Evolutionary conservation across 2,113 vertebrate genomes (phyloP), one percentile per base, ranked within the genome.

Genomic region (Aspidoscelis tigris): DNA sequence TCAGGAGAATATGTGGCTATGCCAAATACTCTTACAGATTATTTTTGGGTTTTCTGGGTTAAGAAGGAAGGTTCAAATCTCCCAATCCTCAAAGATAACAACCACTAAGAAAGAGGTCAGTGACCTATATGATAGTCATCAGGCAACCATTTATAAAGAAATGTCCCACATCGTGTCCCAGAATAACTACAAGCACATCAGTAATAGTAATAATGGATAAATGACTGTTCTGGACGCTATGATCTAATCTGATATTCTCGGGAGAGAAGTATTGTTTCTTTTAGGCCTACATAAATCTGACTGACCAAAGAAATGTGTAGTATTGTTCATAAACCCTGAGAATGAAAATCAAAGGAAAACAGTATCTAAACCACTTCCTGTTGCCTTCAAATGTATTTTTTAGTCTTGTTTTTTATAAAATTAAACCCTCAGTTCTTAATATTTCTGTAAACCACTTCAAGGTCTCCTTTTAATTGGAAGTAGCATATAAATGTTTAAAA

Each of bases 61-160:
- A 71, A 88, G 88, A 82, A 90, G 91, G 89, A 94, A 93, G 87
- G 83, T 92, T 91, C 87, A 92, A 92, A 92, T 91, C 86, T 88
- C 33, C 80, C 81, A 44, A 83, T 41, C 81, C 78, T 66, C 58
- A 83, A 79, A 89, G 24, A 47, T 43, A 88, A 66, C 0, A 0
- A 87, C 22, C 73, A 76, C 73, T 33, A 83, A 88, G 73, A 71
- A 90, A 75, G 88, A 89, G 88, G 47, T 43, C 85, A 91, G 86
- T 90, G 89, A 90, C 87, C 89, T 89, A 84, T 82, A 61, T 61
- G 58, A 18, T 61, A 61, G 58, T 16, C 58, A 61, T 61, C 58
- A 18, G 78, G 41, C 43, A 74, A 88, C 82, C 89, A 85, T 86
- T 71, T 71, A 53, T 81, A 83, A 20, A 0, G 0, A 88, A 84